Conservation (phyloP, 2,888 invertebrate species). For the Idaea biselata region DNA sequence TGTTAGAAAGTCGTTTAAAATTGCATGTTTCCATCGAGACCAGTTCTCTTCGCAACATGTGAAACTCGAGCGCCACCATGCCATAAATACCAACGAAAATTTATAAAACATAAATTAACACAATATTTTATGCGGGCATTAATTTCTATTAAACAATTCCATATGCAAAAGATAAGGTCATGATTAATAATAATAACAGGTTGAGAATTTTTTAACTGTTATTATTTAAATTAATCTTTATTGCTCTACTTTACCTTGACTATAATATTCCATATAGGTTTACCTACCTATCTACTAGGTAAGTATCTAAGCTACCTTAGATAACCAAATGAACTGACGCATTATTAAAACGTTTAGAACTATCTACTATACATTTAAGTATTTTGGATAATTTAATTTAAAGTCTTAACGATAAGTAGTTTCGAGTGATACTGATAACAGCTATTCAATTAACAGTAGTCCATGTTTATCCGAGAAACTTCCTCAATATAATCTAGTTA, state of each 20-base stretch:
- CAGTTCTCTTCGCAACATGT: constrained; percentile 39
- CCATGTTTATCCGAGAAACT: constrained; percentile 18
- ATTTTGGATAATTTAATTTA: background rate
- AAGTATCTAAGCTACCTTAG: background rate
- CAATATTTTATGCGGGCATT: constrained; percentile 39
- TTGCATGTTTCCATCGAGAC: constrained; percentile 47
- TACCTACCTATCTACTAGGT: background rate
- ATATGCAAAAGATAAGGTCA: background rate
- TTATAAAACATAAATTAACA: constrained; percentile 21
- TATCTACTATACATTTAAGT: background rate
- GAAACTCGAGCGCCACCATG: constrained; percentile 45
- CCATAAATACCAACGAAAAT: constrained; percentile 29
- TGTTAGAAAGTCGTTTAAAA: constrained; percentile 64
- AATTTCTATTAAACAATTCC: constrained; percentile 33
- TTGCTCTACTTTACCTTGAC: background rate
- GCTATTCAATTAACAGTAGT: constrained; percentile 17
- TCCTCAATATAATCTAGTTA: constrained; percentile 26
- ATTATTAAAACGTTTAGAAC: background rate
- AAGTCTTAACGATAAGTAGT: background rate
- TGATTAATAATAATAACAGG: background rate
- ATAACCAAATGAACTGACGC: background rate
- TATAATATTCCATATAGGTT: background rate
- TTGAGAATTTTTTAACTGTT: background rate
- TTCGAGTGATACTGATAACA: constrained; percentile 6
- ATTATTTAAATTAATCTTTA: background rate